Evolutionary conservation across 2,797 vertebrate species (phyloP), one percentile per base, ranked within the genome.

Genomic region (Hypotaenidia okinawae): DNA sequence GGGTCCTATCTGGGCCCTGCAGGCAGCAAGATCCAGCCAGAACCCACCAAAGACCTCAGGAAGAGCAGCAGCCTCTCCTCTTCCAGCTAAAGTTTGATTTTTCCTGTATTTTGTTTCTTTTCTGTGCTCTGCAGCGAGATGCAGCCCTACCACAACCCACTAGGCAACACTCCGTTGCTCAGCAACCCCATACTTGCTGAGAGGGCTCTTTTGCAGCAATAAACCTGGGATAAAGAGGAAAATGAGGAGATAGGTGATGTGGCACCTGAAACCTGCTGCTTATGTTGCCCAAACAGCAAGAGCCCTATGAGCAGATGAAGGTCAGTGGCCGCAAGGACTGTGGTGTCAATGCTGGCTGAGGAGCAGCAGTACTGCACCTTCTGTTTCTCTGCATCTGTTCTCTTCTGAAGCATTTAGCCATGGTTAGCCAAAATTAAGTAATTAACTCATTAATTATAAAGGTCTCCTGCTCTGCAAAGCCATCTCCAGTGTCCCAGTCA

Each of bases 141-240:
- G 41, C 70, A 93, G 32, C 62, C 45, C 52, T 92, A 39, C 39
- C 1, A 1, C 84, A 86, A 39, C 54, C 54, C 10, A 6, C 51
- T n/a, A 59, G 5, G 59, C 93, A 88, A 70, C 54, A 28, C n/a
- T 49, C 67, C 59, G 95, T 90, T 95, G 92, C 95, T 94, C 91
- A 94, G 96, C 94, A 95, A 89, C 91, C 52, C 49, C 0, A 3
- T 54, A 47, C 70, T 82, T 89, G 78, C 93, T 93, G 90, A 94
- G 84, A 88, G 59, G 72, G 67, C 74, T 79, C 52, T 95, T 94
- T 72, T 89, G 24, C 73, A 89, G 73, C n/a, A 43, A 52, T n/a
- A 76, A 82, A 76, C 67, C 33, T 27, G 25, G n/a, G 51, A 27
- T 89, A 35, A 57, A 66, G n/a, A 76, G 52, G 47, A 67, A 84